Conservation (phyloP, 2,888 invertebrate genomes). For the Drepana falcataria region DNA sequence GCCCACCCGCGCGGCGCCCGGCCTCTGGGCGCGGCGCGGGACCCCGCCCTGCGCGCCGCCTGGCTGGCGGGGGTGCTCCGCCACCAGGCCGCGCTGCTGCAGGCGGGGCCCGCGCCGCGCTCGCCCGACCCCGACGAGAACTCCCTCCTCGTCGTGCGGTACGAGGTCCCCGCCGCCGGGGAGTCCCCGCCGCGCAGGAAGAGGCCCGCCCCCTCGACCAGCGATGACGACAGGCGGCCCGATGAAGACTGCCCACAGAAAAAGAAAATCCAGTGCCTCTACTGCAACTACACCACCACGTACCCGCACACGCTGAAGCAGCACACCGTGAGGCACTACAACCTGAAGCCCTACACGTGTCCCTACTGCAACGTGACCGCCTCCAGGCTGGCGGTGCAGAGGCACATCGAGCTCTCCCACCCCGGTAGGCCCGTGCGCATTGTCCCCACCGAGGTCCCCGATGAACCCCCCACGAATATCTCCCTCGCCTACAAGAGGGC, state of each 20-base stretch:
- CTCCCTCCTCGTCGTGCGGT: slow-evolving; percentile 55
- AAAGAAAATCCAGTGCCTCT: slow-evolving; percentile 14
- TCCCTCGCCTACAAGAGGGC: slow-evolving; percentile 2
- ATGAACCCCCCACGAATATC: slow-evolving; percentile 14
- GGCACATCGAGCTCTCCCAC: slow-evolving; percentile 51
- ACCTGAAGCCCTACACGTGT: slow-evolving; percentile 62
- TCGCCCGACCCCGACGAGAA: slow-evolving; percentile 30
- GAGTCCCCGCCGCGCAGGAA: slow-evolving; percentile 15
- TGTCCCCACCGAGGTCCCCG: slow-evolving; percentile 22
- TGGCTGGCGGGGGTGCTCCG: slow-evolving; percentile 46
- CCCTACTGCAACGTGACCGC: slow-evolving; percentile 49
- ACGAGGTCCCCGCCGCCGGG: slow-evolving; percentile 50
- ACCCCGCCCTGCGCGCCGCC: slow-evolving; percentile 35
- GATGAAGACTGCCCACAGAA: slow-evolving; percentile 36
- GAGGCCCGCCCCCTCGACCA: slow-evolving; percentile 21
- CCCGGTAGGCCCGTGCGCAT: slow-evolving; percentile 17
- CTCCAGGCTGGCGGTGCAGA: slow-evolving; percentile 31
- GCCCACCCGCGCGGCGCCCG: slow-evolving; percentile 35
- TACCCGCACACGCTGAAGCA: slow-evolving; percentile 33
- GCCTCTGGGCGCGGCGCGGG: slow-evolving; percentile 47
- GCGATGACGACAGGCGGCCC: slow-evolving; percentile 44
- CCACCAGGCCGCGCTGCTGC: slow-evolving; percentile 3
- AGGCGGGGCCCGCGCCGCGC: slow-evolving; percentile 1
- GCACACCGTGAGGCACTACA: slow-evolving; percentile 69
- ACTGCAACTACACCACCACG: slow-evolving; percentile 37